phyloP scores from a whole-genome alignment of 1,140 invertebrate genomes.

The Leptinotarsa defecta region DNA sequence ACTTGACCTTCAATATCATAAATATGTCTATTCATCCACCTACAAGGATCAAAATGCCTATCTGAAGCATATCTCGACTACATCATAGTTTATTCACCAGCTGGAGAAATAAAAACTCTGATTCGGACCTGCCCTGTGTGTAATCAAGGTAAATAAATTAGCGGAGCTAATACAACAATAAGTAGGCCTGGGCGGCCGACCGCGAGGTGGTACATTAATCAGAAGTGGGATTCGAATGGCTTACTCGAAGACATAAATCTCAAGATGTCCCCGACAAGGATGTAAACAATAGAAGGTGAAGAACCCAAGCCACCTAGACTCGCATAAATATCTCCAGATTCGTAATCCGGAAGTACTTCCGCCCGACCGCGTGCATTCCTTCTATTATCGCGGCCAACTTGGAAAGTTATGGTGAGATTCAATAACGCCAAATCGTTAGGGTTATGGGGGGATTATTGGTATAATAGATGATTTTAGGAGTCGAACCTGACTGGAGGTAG shows the following conservation, averaged over 20 bases:
- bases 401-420: conserved; percentile 38
- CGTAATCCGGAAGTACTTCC: conserved; percentile 50
- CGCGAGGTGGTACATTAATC: conserved; percentile 40
- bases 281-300: conserved; percentile 52
- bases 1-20: too few species aligned
- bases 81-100: too few species aligned
- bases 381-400: conserved; percentile 43
- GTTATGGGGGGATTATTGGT: conserved; percentile 2
- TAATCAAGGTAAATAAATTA: conserved; percentile 21
- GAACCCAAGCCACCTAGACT: conserved; percentile 47
- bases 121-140: conserved; percentile 2
- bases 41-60: too few species aligned
- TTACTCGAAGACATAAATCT: conserved; percentile 48
- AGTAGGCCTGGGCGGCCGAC: conserved; percentile 28
- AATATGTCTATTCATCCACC: too few species aligned
- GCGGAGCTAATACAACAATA: conserved; percentile 32
- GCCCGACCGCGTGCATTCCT: conserved; percentile 47
- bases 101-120: too few species aligned
- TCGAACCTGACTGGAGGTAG: not conserved
- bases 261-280: conserved; percentile 50
- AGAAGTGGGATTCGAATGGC: conserved; percentile 44
- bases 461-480: not conserved
- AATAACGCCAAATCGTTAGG: conserved; percentile 33
- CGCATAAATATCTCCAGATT: conserved; percentile 51
- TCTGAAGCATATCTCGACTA: too few species aligned